These are phyloP conservation scores for Actinia tenebrosa DNA, from an alignment of 64 coral and sea anemone species.

Conservation along the genomic window DNA sequence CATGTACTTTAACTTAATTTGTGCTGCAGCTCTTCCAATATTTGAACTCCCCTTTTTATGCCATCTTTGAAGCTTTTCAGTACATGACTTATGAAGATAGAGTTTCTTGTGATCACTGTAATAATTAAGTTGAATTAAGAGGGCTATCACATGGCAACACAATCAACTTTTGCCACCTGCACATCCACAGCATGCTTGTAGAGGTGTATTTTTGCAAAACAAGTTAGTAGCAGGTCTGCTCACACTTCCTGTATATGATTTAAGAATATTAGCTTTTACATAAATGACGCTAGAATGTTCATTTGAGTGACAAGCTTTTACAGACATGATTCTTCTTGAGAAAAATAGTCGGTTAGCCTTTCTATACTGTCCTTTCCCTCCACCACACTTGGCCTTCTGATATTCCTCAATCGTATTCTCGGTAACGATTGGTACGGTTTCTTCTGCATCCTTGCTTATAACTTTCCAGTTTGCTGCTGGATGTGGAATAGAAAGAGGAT, in stretches of 20 bases:
- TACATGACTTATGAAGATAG: conserved; percentile 51
- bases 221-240: conserved; percentile 55
- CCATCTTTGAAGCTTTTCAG: conserved; percentile 71
- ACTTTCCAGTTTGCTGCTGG: conserved; percentile 43
- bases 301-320: conserved; percentile 41
- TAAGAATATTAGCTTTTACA: conserved; percentile 64
- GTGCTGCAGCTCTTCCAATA: conserved; percentile 39
- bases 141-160: conserved; percentile 65
- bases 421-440: conserved; percentile 47
- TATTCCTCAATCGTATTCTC: conserved; percentile 59
- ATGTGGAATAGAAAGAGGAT: conserved; percentile 48
- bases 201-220: conserved; percentile 52
- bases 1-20: conserved; percentile 60
- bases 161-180: conserved; percentile 71
- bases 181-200: conserved; percentile 53
- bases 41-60: conserved; percentile 54
- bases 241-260: conserved; percentile 68
- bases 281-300: conserved; percentile 35
- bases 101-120: conserved; percentile 53
- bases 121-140: conserved; percentile 59
- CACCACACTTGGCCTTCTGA: conserved; percentile 67
- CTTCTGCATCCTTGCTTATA: conserved; percentile 36
- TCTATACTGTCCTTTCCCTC: conserved; percentile 70
- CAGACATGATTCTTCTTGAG: conserved; percentile 68
- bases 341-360: conserved; percentile 57